A percentile compares a stretch with the other conserved stretches of the same genome.
These are phyloP conservation scores for Paralichthys olivaceus DNA, from an alignment of 2,113 vertebrate genomes.

Conservation along the genomic window DNA sequence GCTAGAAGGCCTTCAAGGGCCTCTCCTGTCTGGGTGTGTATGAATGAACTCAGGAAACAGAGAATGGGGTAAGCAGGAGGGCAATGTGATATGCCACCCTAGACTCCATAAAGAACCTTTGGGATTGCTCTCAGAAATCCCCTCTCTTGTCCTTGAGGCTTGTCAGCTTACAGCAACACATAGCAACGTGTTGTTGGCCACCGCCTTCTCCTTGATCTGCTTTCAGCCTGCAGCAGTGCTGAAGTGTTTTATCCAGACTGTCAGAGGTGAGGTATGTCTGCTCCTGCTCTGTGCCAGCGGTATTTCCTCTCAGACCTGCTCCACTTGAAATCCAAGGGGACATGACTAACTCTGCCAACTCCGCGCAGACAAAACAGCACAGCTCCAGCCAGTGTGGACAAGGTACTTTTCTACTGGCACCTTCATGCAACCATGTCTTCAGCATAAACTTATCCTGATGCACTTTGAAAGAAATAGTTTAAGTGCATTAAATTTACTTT, in stretches of 20 bases:
- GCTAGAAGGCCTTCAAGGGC: constrained; percentile 44
- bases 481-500: background rate
- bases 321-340: constrained; percentile 16
- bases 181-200: background rate
- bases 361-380: constrained; percentile 17
- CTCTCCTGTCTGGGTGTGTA: constrained; percentile 32
- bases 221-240: background rate
- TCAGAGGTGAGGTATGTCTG: constrained; percentile 33
- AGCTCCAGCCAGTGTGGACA: background rate
- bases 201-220: constrained; percentile 8
- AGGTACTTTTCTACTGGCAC: constrained; percentile 5
- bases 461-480: background rate
- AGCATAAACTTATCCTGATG: background rate
- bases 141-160: constrained; percentile 21
- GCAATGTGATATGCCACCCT: constrained; percentile 28
- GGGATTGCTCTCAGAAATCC: constrained; percentile 32
- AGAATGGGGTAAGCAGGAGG: constrained; percentile 24
- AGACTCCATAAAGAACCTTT: constrained; percentile 19
- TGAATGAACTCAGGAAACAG: constrained; percentile 31
- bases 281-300: constrained; percentile 20
- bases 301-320: constrained; percentile 48
- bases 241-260: constrained; percentile 26
- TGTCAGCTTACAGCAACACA: constrained; percentile 11
- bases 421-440: background rate
- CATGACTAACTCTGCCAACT: constrained; percentile 18